phyloP scores from a whole-genome alignment of 2,888 invertebrate genomes.

The Erebia aethiops region DNA sequence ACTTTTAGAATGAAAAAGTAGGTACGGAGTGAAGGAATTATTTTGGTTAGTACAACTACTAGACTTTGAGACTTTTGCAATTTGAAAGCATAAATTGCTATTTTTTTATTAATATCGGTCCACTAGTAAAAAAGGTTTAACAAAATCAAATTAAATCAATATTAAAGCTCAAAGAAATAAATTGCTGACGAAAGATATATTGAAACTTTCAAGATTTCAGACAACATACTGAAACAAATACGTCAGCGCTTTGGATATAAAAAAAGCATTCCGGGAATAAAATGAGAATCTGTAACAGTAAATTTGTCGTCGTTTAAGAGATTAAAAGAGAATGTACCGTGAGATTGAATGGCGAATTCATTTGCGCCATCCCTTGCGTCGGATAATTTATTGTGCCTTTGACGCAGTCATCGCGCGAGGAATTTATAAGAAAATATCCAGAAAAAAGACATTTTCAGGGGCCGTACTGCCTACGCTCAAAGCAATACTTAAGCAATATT shows the following conservation, averaged over 20 bases:
- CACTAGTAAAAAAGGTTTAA: background rate
- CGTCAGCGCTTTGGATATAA: slow-evolving; percentile 55
- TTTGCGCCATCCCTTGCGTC: slow-evolving; percentile 60
- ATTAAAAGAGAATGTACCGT: slow-evolving; percentile 79
- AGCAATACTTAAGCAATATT: too few species aligned
- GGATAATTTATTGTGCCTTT: slow-evolving; percentile 66
- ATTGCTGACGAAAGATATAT: slow-evolving; percentile 44
- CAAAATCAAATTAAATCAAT: slow-evolving; percentile 12
- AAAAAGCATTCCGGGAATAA: slow-evolving; percentile 63
- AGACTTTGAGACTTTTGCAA: background rate
- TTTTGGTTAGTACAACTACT: background rate
- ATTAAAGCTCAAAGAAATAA: slow-evolving; percentile 47
- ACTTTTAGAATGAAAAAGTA: too few species aligned
- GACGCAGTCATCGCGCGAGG: slow-evolving; percentile 56
- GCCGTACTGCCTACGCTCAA: too few species aligned
- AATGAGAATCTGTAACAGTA: slow-evolving; percentile 73
- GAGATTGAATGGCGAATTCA: slow-evolving; percentile 76
- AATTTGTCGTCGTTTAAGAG: slow-evolving; percentile 77
- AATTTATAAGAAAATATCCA: slow-evolving; percentile 42
- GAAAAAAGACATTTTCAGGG: slow-evolving; percentile 30
- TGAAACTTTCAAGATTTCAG: slow-evolving; percentile 26
- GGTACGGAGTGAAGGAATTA: background rate
- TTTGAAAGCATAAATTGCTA: background rate
- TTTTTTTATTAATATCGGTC: too few species aligned
- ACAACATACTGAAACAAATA: slow-evolving; percentile 51